These are phyloP conservation scores for Mantis religiosa DNA, from an alignment of 2,888 invertebrate genomes.

Conservation along the genomic window DNA sequence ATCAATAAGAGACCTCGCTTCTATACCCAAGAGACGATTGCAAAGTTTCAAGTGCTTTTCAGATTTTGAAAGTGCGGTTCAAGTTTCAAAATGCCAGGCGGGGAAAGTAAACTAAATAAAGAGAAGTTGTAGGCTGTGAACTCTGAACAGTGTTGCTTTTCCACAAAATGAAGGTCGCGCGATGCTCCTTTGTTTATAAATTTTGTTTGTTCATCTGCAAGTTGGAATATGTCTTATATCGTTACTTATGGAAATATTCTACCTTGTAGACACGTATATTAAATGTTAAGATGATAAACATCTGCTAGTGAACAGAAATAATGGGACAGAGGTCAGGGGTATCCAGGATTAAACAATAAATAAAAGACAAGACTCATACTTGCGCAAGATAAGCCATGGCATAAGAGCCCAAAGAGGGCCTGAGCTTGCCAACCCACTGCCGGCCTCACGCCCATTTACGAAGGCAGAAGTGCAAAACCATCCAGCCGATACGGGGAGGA, in stretches of 20 bases:
- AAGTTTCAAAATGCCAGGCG: not conserved
- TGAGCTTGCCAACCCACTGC: too few species aligned
- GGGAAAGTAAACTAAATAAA: not conserved
- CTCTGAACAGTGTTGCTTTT: not conserved
- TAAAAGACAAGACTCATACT: too few species aligned
- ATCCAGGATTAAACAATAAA: not conserved
- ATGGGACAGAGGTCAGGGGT: not conserved
- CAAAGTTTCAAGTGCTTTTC: not conserved
- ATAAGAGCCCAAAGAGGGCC: too few species aligned
- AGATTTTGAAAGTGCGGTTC: not conserved
- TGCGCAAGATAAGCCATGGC: too few species aligned
- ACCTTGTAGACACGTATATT: not conserved
- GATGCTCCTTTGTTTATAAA: not conserved
- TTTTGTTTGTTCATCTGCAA: not conserved
- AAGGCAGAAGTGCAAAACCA: too few species aligned
- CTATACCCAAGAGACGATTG: not conserved
- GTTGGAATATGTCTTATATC: not conserved
- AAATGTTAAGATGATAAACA: not conserved
- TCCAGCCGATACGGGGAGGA: too few species aligned
- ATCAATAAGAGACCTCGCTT: not conserved
- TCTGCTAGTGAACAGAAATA: not conserved
- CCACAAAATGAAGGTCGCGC: not conserved
- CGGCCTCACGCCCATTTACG: too few species aligned
- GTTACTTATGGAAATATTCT: not conserved
- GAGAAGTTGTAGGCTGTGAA: not conserved